Base-by-base conservation (phyloP, 1,140 invertebrate species). In the Homarus americanus region DNA sequence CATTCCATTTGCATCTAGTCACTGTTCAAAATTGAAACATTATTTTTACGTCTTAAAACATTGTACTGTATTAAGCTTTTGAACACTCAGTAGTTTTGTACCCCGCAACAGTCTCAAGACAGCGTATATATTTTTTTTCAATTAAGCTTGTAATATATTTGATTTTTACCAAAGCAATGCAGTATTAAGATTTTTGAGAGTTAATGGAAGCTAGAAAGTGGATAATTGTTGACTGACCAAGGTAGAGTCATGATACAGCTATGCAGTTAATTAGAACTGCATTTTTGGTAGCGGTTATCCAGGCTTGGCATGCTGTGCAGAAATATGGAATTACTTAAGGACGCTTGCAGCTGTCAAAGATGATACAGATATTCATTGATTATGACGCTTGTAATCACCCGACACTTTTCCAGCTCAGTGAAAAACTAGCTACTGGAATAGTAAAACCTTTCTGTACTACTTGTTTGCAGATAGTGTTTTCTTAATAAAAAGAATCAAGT, bases 401-500 rank as follows among this genome's bases (percentile, higher is more conserved):
- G 80, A 90, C 87, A 90, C 80, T 83, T 87, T 87, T 44, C 49
- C 36, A 76, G 79, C 72, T 73, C 34, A 63, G 80, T 76, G 53
- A 90, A 90, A 76, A 90, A 83, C 36, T 83, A 83, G 79, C 79
- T 83, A 83, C 66, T 72, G 87, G 44, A 90, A 75, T 80, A 82
- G 36, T 53, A 90, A 90, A 90, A 82, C 87, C 80, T 90, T 90
- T 90, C 87, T 90, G 87, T 90, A 90, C 87, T 90, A 83, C 80
- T 90, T 90, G 87, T 90, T 90, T 90, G 87, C 87, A 90, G 80
- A 90, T 90, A 90, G 87, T 90, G 87, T 90, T 90, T 90, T 90
- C 80, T 76, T 90, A 83, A 90, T 83, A 83, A 90, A 90, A 90
- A 83, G 69, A 63, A 90, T 49, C 28, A 82, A 90, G 36, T 75